These are phyloP conservation scores for Trichonephila inaurata DNA, from an alignment of 1,140 invertebrate genomes.

Conservation along the genomic window DNA sequence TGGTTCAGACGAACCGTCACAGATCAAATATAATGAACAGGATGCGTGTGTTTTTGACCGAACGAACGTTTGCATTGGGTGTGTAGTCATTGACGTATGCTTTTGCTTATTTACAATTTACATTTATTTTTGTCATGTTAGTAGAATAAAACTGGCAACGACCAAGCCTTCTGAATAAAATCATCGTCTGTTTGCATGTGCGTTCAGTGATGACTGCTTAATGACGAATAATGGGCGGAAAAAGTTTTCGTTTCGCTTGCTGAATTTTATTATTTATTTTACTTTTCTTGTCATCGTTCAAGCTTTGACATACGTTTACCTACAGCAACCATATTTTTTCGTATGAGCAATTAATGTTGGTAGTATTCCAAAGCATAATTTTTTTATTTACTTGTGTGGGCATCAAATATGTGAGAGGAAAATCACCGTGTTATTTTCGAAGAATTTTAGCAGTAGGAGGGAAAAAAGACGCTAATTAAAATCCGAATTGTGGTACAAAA, in stretches of 20 bases:
- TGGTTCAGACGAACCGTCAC: neutral
- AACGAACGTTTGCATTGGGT: constrained; percentile 64
- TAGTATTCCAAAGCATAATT: neutral
- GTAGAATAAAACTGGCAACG: constrained; percentile 16
- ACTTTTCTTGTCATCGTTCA: constrained; percentile 2
- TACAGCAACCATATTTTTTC: neutral
- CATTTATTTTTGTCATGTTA: constrained; percentile 39
- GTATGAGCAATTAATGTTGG: neutral
- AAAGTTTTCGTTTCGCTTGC: constrained; percentile 10
- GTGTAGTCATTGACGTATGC: constrained; percentile 44
- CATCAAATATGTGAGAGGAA: neutral
- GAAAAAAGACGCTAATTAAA: neutral
- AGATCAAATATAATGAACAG: constrained; percentile 55
- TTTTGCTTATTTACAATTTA: constrained; percentile 25
- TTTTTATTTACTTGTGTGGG: neutral
- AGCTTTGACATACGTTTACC: neutral
- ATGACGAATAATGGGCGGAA: constrained; percentile 48
- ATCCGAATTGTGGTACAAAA: no score
- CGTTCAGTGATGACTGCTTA: constrained; percentile 53
- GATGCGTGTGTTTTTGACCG: constrained; percentile 54
- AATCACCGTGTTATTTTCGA: neutral
- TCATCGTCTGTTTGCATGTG: constrained; percentile 37
- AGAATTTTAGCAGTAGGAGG: neutral
- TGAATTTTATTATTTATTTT: neutral
- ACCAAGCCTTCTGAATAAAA: constrained; percentile 24